Conservation (phyloP, 2,888 invertebrate genomes). For the Notodonta ziczac region DNA sequence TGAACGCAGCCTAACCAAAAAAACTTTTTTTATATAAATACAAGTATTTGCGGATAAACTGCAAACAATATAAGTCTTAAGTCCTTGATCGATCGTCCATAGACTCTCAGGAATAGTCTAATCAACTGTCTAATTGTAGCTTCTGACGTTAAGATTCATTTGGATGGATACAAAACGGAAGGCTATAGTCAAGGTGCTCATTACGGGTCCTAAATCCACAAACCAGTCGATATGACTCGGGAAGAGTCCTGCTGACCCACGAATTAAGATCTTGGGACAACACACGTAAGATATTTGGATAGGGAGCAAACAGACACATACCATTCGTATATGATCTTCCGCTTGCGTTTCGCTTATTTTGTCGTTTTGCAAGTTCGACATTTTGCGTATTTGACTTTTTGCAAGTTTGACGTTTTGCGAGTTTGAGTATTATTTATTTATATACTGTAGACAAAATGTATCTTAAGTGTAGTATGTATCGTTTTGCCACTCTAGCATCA, state of each 20-base stretch:
- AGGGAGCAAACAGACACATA: not conserved
- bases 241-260: constrained; percentile 2
- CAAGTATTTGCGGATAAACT: not conserved
- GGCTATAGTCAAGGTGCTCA: constrained; percentile 34
- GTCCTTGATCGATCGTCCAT: not conserved
- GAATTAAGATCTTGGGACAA: constrained; percentile 3
- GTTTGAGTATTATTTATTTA: too few species aligned
- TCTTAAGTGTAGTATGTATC: too few species aligned
- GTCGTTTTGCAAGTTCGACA: too few species aligned
- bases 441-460: too few species aligned
- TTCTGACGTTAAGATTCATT: not conserved
- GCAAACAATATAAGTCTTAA: not conserved
- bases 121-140: constrained; percentile 1
- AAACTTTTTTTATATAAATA: too few species aligned
- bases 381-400: not conserved
- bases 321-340: not conserved
- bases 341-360: not conserved
- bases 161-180: constrained; percentile 19
- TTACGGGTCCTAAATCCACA: constrained; percentile 38
- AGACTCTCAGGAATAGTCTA: not conserved
- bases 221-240: constrained; percentile 16
- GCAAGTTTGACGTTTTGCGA: too few species aligned
- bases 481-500: too few species aligned
- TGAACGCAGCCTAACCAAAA: too few species aligned
- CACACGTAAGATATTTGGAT: constrained; percentile 1